Evolutionary conservation across 2,888 invertebrate species (phyloP).

Genomic region (Caenorhabditis sp.): DNA sequence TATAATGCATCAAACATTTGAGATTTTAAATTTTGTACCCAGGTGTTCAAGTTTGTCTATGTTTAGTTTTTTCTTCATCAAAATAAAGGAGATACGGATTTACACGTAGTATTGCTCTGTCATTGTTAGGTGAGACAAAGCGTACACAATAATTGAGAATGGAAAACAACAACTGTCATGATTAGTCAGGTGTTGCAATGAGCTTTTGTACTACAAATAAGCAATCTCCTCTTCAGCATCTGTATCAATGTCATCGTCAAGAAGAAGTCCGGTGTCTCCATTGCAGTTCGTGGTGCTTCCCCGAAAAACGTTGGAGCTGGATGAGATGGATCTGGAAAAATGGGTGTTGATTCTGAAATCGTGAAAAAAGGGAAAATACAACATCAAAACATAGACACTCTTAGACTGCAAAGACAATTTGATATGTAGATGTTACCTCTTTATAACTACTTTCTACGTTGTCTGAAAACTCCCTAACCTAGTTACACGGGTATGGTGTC

Average conservation of each 20-base stretch:
- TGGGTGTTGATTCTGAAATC: no score
- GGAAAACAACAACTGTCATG: constrained; percentile 43
- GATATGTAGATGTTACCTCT: neutral
- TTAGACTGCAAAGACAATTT: neutral
- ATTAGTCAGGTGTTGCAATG: constrained; percentile 17
- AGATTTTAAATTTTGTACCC: constrained; percentile 24
- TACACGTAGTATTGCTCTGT: constrained; percentile 11
- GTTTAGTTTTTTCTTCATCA: constrained; percentile 1
- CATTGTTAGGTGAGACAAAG: constrained; percentile 12
- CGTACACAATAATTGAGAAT: constrained; percentile 6
- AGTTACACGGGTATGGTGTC: no score
- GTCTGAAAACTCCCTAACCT: neutral
- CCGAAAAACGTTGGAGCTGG: constrained; percentile 52
- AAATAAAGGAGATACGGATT: constrained; percentile 5
- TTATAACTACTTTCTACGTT: neutral
- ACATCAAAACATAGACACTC: constrained; percentile 4
- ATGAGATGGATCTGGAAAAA: constrained; percentile 51
- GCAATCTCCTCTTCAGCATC: constrained; percentile 65
- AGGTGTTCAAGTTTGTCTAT: constrained; percentile 8
- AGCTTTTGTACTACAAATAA: constrained; percentile 44
- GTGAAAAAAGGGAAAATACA: neutral
- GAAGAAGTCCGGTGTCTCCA: constrained; percentile 54
- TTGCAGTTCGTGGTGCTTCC: constrained; percentile 50
- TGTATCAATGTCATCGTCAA: constrained; percentile 48
- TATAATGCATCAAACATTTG: neutral